Conservation (phyloP, 2,113 vertebrate species). For the Oncorhynchus nerka region DNA sequence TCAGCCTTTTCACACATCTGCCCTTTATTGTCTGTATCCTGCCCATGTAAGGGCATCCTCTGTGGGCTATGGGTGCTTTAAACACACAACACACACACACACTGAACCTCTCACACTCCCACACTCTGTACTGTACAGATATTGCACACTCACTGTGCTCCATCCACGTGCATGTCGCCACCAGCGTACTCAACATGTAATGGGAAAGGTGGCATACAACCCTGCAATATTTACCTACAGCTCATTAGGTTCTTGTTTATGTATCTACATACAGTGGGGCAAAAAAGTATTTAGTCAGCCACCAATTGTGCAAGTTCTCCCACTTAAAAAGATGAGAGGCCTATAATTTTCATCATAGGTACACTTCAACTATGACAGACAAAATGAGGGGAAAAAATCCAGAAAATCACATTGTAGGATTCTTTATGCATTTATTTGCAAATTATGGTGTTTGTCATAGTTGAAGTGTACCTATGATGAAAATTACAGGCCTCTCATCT, state of each 20-base stretch:
- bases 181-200: not conserved
- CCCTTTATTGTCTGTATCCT: not conserved
- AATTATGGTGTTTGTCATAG: too few relatives aligned
- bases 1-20: not conserved
- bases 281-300: too few relatives aligned
- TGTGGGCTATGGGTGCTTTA: not conserved
- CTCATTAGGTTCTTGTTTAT: constrained; percentile 2
- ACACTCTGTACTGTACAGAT: not conserved
- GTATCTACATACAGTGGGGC: not conserved
- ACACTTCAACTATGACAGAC: too few relatives aligned
- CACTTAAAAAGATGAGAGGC: too few relatives aligned
- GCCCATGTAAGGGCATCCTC: constrained; percentile 1
- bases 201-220: not conserved
- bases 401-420: too few relatives aligned
- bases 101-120: not conserved
- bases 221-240: not conserved
- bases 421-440: too few relatives aligned
- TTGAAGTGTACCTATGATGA: too few relatives aligned
- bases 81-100: not conserved
- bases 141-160: not conserved
- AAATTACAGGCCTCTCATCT: too few relatives aligned
- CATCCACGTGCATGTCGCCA: not conserved
- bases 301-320: too few relatives aligned
- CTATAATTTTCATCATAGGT: too few relatives aligned
- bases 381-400: too few relatives aligned